These are phyloP conservation scores for Cephus pygmeus DNA, from an alignment of 2,888 invertebrate species.

Conservation along the genomic window DNA sequence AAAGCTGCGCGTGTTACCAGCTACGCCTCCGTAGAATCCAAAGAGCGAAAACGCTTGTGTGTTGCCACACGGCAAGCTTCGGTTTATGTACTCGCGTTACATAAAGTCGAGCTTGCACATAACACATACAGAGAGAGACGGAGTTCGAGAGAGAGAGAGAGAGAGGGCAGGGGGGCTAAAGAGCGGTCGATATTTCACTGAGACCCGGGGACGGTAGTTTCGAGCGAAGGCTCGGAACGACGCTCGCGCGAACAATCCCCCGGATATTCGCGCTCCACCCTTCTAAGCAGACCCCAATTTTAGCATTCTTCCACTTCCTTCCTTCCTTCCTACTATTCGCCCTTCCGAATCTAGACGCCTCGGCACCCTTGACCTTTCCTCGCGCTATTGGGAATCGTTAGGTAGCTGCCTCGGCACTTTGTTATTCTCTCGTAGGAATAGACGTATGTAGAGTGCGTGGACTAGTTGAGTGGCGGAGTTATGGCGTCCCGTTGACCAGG, in stretches of 20 bases:
- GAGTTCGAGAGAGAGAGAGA: conserved; percentile 21
- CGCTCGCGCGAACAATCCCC: conserved; percentile 26
- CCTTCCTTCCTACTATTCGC: background rate
- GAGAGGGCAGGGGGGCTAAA: conserved; percentile 34
- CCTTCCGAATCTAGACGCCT: background rate
- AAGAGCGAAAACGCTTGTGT: background rate
- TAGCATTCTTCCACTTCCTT: background rate
- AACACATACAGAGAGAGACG: conserved; percentile 17
- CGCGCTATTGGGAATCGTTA: background rate
- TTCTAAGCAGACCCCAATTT: background rate
- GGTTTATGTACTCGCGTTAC: conserved; percentile 17
- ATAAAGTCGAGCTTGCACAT: conserved; percentile 30
- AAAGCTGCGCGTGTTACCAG: conserved; percentile 6
- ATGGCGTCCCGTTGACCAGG: background rate
- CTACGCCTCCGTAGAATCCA: background rate
- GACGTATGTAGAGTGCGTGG: background rate
- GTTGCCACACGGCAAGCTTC: conserved; percentile 7
- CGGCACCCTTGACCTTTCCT: background rate
- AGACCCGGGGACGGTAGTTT: conserved; percentile 43
- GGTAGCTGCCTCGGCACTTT: too few species aligned
- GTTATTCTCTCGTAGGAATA: too few species aligned
- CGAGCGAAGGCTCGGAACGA: conserved; percentile 46
- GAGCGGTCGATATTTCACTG: conserved; percentile 57
- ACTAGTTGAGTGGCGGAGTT: background rate
- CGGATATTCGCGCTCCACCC: background rate